Base-by-base conservation (phyloP, 2,888 invertebrate species). In the Polydrusus tereticollis region DNA sequence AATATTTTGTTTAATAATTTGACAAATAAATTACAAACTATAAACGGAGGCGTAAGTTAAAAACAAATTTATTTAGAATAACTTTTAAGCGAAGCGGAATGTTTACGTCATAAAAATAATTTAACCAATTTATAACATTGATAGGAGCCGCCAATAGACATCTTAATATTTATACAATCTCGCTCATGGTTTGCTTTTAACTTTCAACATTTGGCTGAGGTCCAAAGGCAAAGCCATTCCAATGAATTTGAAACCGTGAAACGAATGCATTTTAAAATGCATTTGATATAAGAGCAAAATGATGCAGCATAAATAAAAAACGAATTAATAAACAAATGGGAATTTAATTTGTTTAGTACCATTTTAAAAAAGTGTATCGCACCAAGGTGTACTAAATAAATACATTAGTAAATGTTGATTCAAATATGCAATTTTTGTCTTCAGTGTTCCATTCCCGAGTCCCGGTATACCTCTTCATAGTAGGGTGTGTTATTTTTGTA, bases 111-210 rank as follows among this genome's bases (percentile, higher is more conserved):
- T 62, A 62, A 62, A 62, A 38, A 62, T 47, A 55, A 55, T 62
- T 62, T 43, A 43, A 60, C 43, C 18, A 55, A 55, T 55, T 55
- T 55, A 60, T 60, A 26, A 41, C 45, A 26, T 12, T 47, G 47
- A 47, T 62, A 62, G 45, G 7, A 29, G 47, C 62, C 47, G 21
- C 18, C 45, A 33, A 60, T 43, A 43, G 60, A 29, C 47, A 62
- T 62, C 62, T 62, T 62, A 62, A 62, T 62, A 62, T 62, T 62
- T 62, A 62, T 62, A 29, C 47, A 62, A 45, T 55, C 47, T 62
- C 20, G 33, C 33, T 33, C 29, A 12, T n/a, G 33, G 62, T 29
- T 26, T 45, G 29, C 29, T 55, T 33, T 33, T 33, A 20, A 20
- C n/a, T 36, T 50, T 50, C 45, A 52, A 33, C 29, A 41, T 64